Conservation (phyloP, 2,797 vertebrate genomes). For the Sebastes hubbsi region DNA sequence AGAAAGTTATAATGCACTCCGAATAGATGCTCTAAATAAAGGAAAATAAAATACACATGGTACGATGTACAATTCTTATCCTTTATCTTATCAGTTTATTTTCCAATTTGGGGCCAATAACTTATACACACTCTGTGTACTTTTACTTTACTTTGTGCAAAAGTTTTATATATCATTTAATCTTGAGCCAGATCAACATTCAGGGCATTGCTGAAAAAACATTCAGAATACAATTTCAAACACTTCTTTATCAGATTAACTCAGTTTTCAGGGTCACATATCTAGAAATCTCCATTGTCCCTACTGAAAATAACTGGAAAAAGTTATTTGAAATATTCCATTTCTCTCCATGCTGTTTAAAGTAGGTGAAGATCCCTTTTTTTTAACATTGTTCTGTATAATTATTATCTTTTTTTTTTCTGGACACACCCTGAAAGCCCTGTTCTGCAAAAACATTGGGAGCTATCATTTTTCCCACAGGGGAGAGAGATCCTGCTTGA, state of each 20-base stretch:
- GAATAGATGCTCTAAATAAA: background rate
- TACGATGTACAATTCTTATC: background rate
- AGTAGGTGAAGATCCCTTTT: background rate
- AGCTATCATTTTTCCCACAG: constrained; percentile 38
- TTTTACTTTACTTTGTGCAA: background rate
- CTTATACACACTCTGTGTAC: background rate
- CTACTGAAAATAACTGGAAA: background rate
- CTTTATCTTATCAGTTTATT: background rate
- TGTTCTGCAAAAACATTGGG: constrained; percentile 27
- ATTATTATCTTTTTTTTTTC: background rate
- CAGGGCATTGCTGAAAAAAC: background rate
- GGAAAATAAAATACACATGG: background rate
- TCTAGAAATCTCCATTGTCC: background rate
- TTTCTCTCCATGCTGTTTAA: background rate
- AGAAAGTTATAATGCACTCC: background rate
- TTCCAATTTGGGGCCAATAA: background rate
- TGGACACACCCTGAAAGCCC: constrained; percentile 30
- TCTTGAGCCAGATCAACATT: background rate
- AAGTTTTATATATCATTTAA: background rate
- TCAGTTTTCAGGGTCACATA: background rate
- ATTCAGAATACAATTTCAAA: background rate
- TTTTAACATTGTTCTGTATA: background rate
- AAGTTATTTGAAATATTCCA: background rate
- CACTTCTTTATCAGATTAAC: background rate
- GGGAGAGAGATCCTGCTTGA: constrained; percentile 26